A percentile compares a stretch with the other conserved stretches of the same genome.
phyloP scores from a whole-genome alignment of 2,888 invertebrate genomes.

The Andrena camellia region DNA sequence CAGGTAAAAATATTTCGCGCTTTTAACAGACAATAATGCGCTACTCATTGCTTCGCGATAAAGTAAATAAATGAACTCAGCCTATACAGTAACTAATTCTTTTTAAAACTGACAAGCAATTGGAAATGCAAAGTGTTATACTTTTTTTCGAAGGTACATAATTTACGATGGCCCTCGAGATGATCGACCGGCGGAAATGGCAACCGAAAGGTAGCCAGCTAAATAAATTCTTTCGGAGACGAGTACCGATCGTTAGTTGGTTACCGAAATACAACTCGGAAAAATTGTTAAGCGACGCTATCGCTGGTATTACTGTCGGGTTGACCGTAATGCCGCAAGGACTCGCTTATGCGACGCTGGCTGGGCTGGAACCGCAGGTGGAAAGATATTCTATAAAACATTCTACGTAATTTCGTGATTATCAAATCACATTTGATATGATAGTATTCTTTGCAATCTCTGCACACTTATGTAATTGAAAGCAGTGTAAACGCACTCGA shows the following conservation, averaged over 20 bases:
- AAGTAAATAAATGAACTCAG: no score
- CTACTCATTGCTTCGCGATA: background rate
- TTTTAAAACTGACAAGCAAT: background rate
- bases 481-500: background rate
- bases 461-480: no score
- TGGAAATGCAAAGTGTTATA: background rate
- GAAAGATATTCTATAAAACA: conserved; percentile 26
- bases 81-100: background rate
- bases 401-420: background rate
- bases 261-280: conserved; percentile 91
- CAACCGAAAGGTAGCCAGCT: conserved; percentile 63
- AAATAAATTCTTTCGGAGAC: conserved; percentile 81
- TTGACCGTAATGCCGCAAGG: conserved; percentile 97
- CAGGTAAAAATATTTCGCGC: conserved; percentile 32
- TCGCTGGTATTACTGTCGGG: conserved; percentile 97
- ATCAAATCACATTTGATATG: background rate
- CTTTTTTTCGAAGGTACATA: conserved; percentile 19
- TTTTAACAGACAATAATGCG: background rate
- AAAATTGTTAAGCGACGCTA: conserved; percentile 92
- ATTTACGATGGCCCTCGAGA: conserved; percentile 60
- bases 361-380: conserved; percentile 94
- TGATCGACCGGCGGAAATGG: conserved; percentile 59
- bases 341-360: conserved; percentile 95
- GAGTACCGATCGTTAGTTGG: conserved; percentile 91
- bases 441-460: no score